Conservation (phyloP, 2,113 vertebrate genomes). For the Alectura lathami region DNA sequence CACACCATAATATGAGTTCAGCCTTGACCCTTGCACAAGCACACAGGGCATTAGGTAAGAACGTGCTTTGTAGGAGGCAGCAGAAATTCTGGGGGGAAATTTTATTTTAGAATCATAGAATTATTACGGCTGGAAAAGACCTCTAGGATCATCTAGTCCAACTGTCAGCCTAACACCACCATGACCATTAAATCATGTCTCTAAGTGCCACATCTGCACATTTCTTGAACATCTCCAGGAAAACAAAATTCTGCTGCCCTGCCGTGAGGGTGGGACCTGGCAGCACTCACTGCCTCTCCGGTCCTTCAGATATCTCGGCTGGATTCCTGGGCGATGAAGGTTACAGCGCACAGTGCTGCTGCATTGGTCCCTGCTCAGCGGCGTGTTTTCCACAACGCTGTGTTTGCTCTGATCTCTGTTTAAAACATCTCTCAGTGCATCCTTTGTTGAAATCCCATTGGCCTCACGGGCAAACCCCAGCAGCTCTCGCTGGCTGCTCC, state of each 20-base stretch:
- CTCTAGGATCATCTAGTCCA: no score
- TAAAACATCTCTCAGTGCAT: neutral
- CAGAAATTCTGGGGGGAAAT: neutral
- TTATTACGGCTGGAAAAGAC: no score
- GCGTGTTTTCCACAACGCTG: neutral
- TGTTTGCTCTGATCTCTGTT: neutral
- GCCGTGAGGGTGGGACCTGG: neutral
- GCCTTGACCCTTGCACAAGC: neutral
- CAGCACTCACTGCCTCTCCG: fast-evolving
- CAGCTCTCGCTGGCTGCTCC: neutral
- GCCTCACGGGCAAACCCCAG: neutral
- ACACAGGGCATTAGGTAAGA: neutral
- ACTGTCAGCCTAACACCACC: no score
- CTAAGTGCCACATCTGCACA: no score
- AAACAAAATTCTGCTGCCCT: no score
- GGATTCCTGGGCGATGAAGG: neutral
- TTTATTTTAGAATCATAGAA: no score
- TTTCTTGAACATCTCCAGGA: no score
- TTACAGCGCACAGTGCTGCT: fast-evolving
- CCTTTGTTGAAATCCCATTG: neutral
- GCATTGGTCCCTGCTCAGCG: neutral
- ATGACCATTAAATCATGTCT: no score
- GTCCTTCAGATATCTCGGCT: neutral
- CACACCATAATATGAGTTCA: fast-evolving
- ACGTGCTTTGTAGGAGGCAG: neutral